Base-by-base conservation (phyloP, 2,113 vertebrate genomes). In the Dromaius novaehollandiae region DNA sequence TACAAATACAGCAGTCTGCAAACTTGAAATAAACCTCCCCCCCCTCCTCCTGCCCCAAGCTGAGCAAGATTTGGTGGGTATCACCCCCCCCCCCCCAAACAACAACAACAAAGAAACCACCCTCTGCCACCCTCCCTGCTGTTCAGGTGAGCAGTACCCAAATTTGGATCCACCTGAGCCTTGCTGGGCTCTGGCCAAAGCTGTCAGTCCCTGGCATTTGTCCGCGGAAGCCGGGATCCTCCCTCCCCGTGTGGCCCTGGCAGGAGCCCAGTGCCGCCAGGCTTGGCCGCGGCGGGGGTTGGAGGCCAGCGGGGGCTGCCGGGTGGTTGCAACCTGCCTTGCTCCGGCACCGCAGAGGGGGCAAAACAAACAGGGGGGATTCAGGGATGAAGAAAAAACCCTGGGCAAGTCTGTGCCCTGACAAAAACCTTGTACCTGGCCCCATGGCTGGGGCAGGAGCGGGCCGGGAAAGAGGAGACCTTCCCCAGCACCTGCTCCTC, bases 191-290 rank as follows among this genome's bases (percentile, higher is more conserved):
- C 40, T 89, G 65, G 44, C 38, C 60, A 7, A 0, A 2, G 44
- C 40, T 22, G 22, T n/a, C 36, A 25, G 11, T 18, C 38, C 19
- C 46, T 9, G 18, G 7, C 46, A 19, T 7, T 48, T 48, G 18
- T 48, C 46, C 46, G 46, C 48, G 42, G 64, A 0, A 5, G 61
- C 13, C 3, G 2, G 46, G 28, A 78, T 53, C 53, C 10, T 50
- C 4, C 30, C 19, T 68, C 0, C 46, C 40, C 36, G 2, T 1
- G 0, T 46, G 1, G 1, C n/a, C 38, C 22, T 44, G 65, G 74
- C 26, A 73, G 19, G 13, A 9, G 19, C 25, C 84, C 20, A 46
- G 83, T 6, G 0, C 56, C 0, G 0, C 25, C 34, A 10, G 32
- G n/a, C 8, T 70, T 56, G 34, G 63, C 38, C 42, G 66, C 0